Base-by-base conservation (phyloP, 2,888 invertebrate genomes). In the Cantharis rustica region DNA sequence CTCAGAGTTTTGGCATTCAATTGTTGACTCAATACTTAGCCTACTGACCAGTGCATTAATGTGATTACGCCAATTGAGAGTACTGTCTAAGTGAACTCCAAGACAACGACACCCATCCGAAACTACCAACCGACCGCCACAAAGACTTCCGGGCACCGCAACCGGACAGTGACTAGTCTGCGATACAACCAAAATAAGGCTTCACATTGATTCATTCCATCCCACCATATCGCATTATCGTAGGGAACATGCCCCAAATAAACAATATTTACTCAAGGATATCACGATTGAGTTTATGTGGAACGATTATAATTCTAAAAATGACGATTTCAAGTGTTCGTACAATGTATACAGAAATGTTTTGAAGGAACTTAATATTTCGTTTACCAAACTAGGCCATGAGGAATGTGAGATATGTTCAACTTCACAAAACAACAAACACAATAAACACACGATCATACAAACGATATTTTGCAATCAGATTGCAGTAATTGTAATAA, bases 391-490 rank as follows among this genome's bases (percentile, higher is more conserved):
- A 69, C 71, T 80, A 10, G 79, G 78, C 0, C 61, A 78, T 23
- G 80, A 80, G 73, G 79, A 80, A 69, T 79, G 79, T 20, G 78
- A 78, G 70, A 15, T 69, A 10, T 80, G 80, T 61, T 70, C 63
- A n/a, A 64, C 7, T 10, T 76, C 74, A n/a, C n/a, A n/a, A n/a
- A n/a, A n/a, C 64, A 27, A 72, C 11, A 15, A 23, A 47, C 79
- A 78, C 68, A 63, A 68, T 62, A 27, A 63, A n/a, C n/a, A n/a
- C n/a, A n/a, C 31, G 68, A 63, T 10, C 71, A 79, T 68, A 75
- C 23, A 16, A 20, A 71, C 66, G 62, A 71, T 17, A 71, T 66
- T 71, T 16, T 62, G 23, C 23, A 71, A 26, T 17, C 62, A 17
- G 61, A 64, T 15, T 64, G 64, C 17, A 15, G 17, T 16, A 15